Percentiles rank a stretch among this genome's conserved stretches.
These are phyloP conservation scores for Sciurus vulgaris DNA, from an alignment of 2,797 vertebrate genomes.

Conservation along the genomic window DNA sequence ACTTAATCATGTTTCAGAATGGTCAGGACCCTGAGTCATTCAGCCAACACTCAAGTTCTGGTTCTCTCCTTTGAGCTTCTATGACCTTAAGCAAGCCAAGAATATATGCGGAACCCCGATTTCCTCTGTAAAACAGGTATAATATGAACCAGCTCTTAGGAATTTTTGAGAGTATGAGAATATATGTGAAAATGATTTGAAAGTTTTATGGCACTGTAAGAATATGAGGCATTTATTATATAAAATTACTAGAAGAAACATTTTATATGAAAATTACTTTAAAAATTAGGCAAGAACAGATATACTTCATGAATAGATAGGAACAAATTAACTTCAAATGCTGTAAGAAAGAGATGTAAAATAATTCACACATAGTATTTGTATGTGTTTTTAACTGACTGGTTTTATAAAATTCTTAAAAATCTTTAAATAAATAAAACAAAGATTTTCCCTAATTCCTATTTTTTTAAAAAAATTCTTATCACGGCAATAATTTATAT, in stretches of 20 bases:
- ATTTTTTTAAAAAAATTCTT: not conserved
- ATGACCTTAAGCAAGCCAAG: not conserved
- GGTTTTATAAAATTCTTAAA: not conserved
- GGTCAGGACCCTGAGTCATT: not conserved
- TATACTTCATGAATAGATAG: not conserved
- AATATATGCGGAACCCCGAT: not conserved
- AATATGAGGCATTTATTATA: not conserved
- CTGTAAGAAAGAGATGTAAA: not conserved
- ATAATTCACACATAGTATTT: not conserved
- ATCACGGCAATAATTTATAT: not conserved
- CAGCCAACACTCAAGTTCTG: not conserved
- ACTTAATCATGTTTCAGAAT: not conserved
- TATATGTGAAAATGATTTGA: not conserved
- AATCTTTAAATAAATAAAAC: not conserved
- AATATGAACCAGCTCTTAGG: not conserved
- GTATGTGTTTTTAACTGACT: not conserved
- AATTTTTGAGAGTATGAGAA: not conserved
- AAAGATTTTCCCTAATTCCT: not conserved
- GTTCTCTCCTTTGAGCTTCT: not conserved
- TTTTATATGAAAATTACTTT: not conserved
- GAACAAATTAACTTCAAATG: not conserved
- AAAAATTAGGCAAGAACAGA: not conserved
- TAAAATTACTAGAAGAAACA: not conserved
- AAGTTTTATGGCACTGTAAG: not conserved
- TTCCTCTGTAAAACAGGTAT: not conserved